Evolutionary conservation across 2,113 vertebrate genomes (phyloP).

Genomic region (Baryphthengus martii): DNA sequence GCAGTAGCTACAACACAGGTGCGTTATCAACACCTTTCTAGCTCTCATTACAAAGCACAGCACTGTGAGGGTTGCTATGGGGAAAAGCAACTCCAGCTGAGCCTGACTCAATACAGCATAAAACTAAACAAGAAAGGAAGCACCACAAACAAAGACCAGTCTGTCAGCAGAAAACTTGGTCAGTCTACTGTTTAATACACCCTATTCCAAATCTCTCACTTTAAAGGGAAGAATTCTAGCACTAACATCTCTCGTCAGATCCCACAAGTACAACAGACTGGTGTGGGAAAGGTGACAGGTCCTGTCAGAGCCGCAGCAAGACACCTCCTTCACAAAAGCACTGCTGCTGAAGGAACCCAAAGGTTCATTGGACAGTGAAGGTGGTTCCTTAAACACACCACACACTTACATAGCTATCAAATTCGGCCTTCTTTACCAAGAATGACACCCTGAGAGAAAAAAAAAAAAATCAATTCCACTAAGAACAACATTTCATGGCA

Average conservation of each 20-base stretch:
- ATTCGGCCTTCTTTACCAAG: background rate
- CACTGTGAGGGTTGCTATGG: too few species aligned
- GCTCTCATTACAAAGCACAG: too few species aligned
- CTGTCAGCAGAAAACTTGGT: background rate
- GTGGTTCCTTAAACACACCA: background rate
- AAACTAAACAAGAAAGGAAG: background rate
- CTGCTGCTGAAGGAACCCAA: background rate
- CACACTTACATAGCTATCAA: background rate
- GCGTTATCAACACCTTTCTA: too few species aligned
- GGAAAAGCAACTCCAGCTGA: too few species aligned
- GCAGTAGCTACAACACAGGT: too few species aligned
- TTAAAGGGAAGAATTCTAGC: background rate
- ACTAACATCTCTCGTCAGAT: background rate
- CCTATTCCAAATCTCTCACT: background rate
- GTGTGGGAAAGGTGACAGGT: rapidly evolving
- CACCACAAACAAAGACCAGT: background rate
- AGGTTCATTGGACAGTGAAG: background rate
- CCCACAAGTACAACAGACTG: background rate
- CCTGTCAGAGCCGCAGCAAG: rapidly evolving
- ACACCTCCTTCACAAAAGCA: background rate
- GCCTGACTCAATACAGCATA: too few species aligned
- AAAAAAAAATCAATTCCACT: background rate
- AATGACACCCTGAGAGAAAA: background rate
- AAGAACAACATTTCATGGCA: background rate
- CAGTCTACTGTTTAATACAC: background rate